phyloP scores from a whole-genome alignment of 2,888 invertebrate genomes.

The Cantharis rufa region DNA sequence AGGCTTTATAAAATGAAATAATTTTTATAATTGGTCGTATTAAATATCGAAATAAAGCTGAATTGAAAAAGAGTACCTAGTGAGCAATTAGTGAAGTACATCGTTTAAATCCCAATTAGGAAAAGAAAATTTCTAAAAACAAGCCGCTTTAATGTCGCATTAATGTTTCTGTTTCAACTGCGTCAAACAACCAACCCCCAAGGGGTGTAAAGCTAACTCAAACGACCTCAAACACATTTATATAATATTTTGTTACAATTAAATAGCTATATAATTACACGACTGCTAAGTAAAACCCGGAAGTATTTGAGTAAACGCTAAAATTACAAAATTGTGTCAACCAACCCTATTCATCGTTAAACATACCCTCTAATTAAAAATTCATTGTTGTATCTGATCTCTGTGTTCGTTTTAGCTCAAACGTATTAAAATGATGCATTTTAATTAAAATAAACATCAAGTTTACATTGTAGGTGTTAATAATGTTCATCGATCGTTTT shows the following conservation, averaged over 20 bases:
- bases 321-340: neutral
- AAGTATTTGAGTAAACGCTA: neutral
- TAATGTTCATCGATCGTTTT: neutral
- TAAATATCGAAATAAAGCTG: neutral
- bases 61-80: neutral
- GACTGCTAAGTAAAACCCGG: neutral
- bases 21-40: neutral
- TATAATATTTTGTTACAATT: neutral
- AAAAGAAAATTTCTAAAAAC: neutral
- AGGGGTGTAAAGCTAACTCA: neutral
- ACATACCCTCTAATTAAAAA: neutral
- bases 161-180: neutral
- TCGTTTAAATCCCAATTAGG: neutral
- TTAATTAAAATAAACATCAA: neutral
- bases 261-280: neutral
- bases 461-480: neutral
- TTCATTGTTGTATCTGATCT: neutral
- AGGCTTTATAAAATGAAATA: too few species aligned
- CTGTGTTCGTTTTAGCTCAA: neutral
- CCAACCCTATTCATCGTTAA: neutral
- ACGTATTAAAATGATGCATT: neutral
- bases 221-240: neutral
- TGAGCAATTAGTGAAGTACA: neutral
- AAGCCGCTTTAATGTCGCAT: neutral
- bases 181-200: neutral